Evolutionary conservation across 2,888 invertebrate genomes (phyloP), one percentile per base, ranked within the genome.

Genomic region (Sminthurinus aureus): DNA sequence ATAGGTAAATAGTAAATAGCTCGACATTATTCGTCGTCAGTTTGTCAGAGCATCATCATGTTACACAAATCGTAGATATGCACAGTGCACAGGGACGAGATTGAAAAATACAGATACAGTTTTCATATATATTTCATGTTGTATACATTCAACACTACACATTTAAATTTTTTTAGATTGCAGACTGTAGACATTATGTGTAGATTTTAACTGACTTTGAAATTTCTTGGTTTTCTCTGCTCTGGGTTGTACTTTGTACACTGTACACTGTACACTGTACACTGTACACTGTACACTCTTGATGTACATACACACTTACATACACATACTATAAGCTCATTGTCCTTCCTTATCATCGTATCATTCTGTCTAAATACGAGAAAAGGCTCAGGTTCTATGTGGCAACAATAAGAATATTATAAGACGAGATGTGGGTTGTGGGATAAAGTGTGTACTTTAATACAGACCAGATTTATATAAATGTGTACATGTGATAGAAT

Each of bases 401-500:
- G 38, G 38, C 18, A 58, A 58, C 58, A 58, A 15, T 58, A 18
- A 58, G 18, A 58, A 58, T 58, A 58, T 2, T 6, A 58, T 58
- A 58, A 18, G 58, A 58, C 13, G 58, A 58, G 52, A 11, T 52
- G 8, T 52, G 8, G 8, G 8, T 52, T 15, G 58, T 58, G 58
- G 38, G 58, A 58, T 58, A 9, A 58, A 58, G 58, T 58, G 9
- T 58, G 58, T 58, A 58, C 13, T 58, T 58, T 58, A 18, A 18
- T 58, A 58, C 58, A 38, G 38, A 38, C 4, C 18, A 58, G 15
- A 58, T 58, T 58, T 58, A 58, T 18, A 58, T 58, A 58, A 15
- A 58, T 58, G 18, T 58, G 18, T 38, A 24, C 76, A 76, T 22
- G n/a, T 74, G 83, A 85, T 81, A 58, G 81, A 84, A 82, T 85